Base-by-base conservation (phyloP, 2,888 invertebrate genomes). In the Xylocampa areola region DNA sequence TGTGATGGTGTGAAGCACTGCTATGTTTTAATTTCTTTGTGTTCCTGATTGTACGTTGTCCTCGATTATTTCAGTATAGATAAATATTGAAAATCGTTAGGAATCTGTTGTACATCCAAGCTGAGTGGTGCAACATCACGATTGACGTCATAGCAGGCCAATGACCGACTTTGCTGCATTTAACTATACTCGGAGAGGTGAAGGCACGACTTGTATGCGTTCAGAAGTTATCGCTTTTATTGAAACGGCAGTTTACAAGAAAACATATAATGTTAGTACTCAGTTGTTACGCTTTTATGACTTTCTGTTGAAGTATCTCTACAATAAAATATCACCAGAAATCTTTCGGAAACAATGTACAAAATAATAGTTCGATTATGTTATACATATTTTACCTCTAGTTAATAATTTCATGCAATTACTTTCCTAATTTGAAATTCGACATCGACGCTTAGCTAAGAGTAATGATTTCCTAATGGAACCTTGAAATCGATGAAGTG, bases 81-180 rank as follows among this genome's bases (percentile, higher is more conserved):
- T 64, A 68, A 68, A 69, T 67, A 66, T 63, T 61, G 63, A 59
- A 58, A 51, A 55, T 33, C 44, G 43, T 68, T 65, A 53, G 66
- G 58, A 65, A 68, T 70, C 62, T 68, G 63, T 47, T 57, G 70
- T 59, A 69, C 55, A 44, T 68, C 60, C 74, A 62, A 57, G 57
- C 49, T 47, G 44, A 65, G 70, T 75, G 67, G 69, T 83, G 84
- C 77, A 83, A 68, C 74, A 75, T 73, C 68, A 45, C 64, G 68
- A 78, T 78, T 88, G 88, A 88, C 88, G 88, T 88, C 88, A 87
- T 55, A 55, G 49, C 41, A 61, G 81, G 82, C 80, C 84, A 73
- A 47, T 73, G 85, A 69, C 82, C 85, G 79, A 71, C 55, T 74
- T 69, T 40, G 62, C 72, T 74, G 77, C 71, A 79, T 79, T 67